phyloP scores from a whole-genome alignment of 1,140 invertebrate genomes.

The Drosophila miranda region DNA sequence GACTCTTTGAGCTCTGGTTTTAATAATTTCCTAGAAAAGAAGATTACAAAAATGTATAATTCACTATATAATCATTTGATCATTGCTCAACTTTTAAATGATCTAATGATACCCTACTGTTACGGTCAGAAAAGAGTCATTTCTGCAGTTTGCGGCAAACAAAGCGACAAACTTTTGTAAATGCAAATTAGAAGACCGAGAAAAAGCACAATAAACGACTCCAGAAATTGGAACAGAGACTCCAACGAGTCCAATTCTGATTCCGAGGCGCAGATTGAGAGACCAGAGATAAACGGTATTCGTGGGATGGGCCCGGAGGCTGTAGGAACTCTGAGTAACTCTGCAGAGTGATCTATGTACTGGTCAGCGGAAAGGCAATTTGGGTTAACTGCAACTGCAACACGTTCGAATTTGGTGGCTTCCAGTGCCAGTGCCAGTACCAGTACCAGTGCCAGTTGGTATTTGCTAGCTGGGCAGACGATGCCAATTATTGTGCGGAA shows the following conservation, averaged over 20 bases:
- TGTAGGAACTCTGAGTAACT: conserved; percentile 8
- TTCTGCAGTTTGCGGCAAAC: too few relatives aligned
- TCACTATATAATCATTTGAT: conserved; percentile 1
- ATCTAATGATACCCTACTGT: conserved; percentile 10
- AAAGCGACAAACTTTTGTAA: conserved; percentile 34
- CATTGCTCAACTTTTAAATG: conserved; percentile 3
- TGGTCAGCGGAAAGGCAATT: conserved; percentile 56
- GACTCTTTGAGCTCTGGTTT: too few relatives aligned
- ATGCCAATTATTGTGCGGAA: conserved; percentile 66
- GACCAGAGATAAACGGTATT: conserved; percentile 50
- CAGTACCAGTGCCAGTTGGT: neutral
- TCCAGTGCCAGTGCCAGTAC: neutral
- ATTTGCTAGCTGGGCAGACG: conserved; percentile 2
- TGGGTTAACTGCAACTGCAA: conserved; percentile 71
- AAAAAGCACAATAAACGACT: conserved; percentile 24
- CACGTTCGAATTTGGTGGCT: conserved; percentile 30
- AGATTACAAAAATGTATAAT: too few relatives aligned
- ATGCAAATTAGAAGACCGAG: conserved; percentile 58
- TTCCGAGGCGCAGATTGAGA: conserved; percentile 4
- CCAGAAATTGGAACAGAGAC: conserved; percentile 54
- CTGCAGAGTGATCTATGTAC: conserved; percentile 35
- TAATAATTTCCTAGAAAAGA: too few relatives aligned
- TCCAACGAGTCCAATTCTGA: conserved; percentile 3
- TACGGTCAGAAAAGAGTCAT: neutral
- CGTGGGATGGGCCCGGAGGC: conserved; percentile 58